Evolutionary conservation across 2,888 invertebrate species (phyloP), one percentile per base, ranked within the genome.

Genomic region (Alloscopus bannaensis): DNA sequence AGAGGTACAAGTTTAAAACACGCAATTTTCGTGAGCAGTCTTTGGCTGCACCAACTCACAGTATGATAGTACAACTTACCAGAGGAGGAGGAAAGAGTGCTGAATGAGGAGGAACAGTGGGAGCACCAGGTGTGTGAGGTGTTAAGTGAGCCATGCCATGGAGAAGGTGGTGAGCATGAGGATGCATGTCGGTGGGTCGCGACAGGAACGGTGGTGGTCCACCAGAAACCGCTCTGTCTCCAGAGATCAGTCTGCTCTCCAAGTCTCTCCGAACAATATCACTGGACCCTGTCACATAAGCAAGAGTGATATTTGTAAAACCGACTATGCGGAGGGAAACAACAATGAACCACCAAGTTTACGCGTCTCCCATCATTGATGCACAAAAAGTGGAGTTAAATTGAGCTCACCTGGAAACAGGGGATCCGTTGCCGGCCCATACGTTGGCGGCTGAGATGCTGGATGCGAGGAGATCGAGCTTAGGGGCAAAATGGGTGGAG

Each of bases 251-350:
- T 88, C 97, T 92, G 87, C 92, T 95, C 90, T 97, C 96, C 87
- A 97, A 90, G 89, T 96, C 97, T 87, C 96, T 93, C 77, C 96
- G 92, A 84, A 97, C 90, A 87, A 96, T 91, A 88, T 97, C 96
- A 81, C 87, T 83, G 3, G 84, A 82, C n/a, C n/a, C n/a, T n/a
- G n/a, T n/a, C n/a, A n/a, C n/a, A n/a, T n/a, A n/a, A n/a, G n/a
- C n/a, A n/a, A n/a, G n/a, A n/a, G n/a, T n/a, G n/a, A n/a, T n/a
- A n/a, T n/a, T n/a, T n/a, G n/a, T n/a, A n/a, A n/a, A n/a, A n/a
- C n/a, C n/a, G n/a, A n/a, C n/a, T n/a, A n/a, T n/a, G n/a, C n/a
- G n/a, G n/a, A n/a, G n/a, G n/a, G n/a, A n/a, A n/a, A n/a, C n/a
- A n/a, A n/a, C n/a, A n/a, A n/a, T n/a, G n/a, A n/a, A n/a, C n/a